phyloP scores from a whole-genome alignment of 2,113 vertebrate species.

The Eubucco bourcierii region DNA sequence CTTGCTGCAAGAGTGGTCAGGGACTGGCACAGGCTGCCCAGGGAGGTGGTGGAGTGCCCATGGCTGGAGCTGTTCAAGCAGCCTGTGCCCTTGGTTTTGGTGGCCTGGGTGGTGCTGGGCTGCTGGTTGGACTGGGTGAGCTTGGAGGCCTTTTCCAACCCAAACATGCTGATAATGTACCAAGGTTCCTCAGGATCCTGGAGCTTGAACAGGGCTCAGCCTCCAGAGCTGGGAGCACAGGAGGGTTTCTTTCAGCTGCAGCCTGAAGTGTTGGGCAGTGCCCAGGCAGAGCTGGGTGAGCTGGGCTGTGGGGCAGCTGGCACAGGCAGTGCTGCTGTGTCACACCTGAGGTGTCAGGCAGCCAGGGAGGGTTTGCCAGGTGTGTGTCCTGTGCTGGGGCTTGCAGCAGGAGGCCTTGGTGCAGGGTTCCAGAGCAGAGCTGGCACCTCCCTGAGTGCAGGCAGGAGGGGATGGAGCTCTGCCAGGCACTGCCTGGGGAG shows the following conservation, averaged over 20 bases:
- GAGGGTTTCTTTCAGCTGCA: fast-evolving
- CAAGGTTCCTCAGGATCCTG: fast-evolving
- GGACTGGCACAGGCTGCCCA: too few relatives aligned
- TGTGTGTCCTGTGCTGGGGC: fast-evolving
- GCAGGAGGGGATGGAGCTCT: fast-evolving
- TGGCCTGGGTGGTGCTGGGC: too few relatives aligned
- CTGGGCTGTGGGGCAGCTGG: fast-evolving
- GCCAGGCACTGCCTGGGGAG: too few relatives aligned
- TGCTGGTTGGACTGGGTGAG: too few relatives aligned
- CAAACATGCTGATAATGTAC: fast-evolving
- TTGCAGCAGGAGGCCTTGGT: background rate
- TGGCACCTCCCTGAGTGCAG: background rate
- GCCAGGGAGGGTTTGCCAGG: background rate
- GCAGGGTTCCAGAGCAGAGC: background rate
- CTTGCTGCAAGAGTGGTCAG: too few relatives aligned
- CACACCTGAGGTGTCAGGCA: background rate
- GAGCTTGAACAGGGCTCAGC: background rate
- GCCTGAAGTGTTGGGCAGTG: background rate
- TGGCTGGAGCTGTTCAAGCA: too few relatives aligned
- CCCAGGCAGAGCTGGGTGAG: background rate
- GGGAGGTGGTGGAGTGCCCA: too few relatives aligned
- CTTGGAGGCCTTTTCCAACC: too few relatives aligned
- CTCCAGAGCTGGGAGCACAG: background rate
- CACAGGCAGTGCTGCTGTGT: fast-evolving
- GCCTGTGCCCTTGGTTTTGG: too few relatives aligned